Evolutionary conservation across 2,888 invertebrate species (phyloP).

Genomic region (Leptopilina syphax): DNA sequence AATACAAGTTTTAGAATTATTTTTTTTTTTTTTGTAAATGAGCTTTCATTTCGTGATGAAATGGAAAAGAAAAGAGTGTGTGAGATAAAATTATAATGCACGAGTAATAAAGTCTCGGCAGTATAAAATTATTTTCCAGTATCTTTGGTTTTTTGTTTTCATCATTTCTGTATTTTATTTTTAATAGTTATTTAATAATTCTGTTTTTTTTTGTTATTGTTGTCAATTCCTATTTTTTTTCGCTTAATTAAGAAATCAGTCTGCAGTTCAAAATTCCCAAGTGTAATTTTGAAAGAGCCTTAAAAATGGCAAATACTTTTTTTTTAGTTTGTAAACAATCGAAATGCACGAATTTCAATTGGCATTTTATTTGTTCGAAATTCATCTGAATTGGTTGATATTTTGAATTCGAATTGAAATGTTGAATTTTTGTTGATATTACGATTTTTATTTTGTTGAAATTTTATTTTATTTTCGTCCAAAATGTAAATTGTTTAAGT

Average conservation of each 20-base stretch:
- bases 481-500: too few relatives aligned
- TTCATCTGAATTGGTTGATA: too few relatives aligned
- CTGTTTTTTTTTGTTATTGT: too few relatives aligned
- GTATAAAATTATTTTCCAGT: constrained; percentile 11
- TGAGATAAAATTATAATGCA: constrained; percentile 47
- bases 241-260: not conserved
- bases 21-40: not conserved
- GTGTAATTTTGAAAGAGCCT: not conserved
- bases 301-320: not conserved
- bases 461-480: too few relatives aligned
- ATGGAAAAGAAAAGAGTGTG: constrained; percentile 43
- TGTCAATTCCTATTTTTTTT: not conserved
- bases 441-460: too few relatives aligned
- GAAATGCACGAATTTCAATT: not conserved
- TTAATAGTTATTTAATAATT: not conserved
- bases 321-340: not conserved
- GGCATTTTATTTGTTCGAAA: not conserved
- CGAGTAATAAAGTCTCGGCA: constrained; percentile 40
- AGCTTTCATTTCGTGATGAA: constrained; percentile 40
- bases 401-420: too few relatives aligned
- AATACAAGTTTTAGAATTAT: constrained; percentile 1
- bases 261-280: constrained; percentile 11
- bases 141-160: constrained; percentile 23
- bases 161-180: not conserved
- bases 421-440: too few relatives aligned